Evolutionary conservation across 2,113 vertebrate species (phyloP).

Genomic region (Strix aluco): DNA sequence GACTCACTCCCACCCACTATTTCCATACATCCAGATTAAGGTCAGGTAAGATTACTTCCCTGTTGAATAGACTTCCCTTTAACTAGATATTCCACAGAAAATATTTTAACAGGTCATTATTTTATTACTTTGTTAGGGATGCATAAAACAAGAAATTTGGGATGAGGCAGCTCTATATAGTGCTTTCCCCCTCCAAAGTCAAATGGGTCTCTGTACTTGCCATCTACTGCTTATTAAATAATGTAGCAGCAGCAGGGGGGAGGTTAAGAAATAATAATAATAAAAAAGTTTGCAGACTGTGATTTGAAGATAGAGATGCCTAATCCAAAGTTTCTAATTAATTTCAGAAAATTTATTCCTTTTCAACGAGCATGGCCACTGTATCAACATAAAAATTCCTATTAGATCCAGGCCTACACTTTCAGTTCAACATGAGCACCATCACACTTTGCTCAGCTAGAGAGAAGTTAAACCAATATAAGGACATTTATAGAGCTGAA

Average conservation of each 20-base stretch:
- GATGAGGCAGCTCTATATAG: neutral
- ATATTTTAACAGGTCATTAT: neutral
- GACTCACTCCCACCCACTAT: neutral
- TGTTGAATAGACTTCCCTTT: neutral
- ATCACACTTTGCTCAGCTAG: neutral
- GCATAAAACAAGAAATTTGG: neutral
- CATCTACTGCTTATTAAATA: neutral
- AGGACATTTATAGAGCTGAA: neutral
- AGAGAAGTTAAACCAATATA: neutral
- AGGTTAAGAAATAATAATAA: neutral
- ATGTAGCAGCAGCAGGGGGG: neutral
- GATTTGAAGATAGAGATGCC: neutral
- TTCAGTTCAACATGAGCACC: neutral
- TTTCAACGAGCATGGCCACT: neutral
- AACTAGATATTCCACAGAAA: neutral
- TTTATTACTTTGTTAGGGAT: neutral
- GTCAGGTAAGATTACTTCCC: neutral
- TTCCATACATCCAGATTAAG: neutral
- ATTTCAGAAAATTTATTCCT: neutral
- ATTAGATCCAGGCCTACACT: neutral
- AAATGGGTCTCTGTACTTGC: neutral
- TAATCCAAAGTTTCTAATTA: neutral
- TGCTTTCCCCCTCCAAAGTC: neutral
- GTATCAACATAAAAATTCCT: neutral
- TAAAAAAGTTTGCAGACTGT: neutral